phyloP scores from a whole-genome alignment of 2,113 vertebrate species.

The Ciconia stormi region DNA sequence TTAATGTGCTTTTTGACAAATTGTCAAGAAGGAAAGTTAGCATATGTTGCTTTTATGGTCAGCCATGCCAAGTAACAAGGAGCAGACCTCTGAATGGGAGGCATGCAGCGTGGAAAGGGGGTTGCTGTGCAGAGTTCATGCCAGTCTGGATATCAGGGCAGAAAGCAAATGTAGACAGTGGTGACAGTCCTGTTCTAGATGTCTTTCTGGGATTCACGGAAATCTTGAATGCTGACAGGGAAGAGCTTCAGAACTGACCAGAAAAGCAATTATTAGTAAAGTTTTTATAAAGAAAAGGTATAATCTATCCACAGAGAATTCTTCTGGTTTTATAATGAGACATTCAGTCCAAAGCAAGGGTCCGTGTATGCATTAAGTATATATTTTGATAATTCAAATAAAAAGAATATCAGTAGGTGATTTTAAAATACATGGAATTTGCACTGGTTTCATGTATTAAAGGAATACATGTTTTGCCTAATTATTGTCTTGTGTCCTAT shows the following conservation, averaged over 20 bases:
- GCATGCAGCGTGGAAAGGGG: not conserved
- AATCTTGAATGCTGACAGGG: not conserved
- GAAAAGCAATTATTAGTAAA: not conserved
- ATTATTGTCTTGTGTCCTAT: not conserved
- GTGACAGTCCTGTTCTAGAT: not conserved
- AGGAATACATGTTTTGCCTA: not conserved
- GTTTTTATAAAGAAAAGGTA: not conserved
- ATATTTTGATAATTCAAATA: not conserved
- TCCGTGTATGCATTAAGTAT: no score
- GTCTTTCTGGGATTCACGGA: not conserved
- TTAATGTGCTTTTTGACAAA: conserved; percentile 72
- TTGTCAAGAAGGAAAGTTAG: conserved; percentile 40
- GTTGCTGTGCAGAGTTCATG: not conserved
- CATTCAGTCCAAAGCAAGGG: not conserved
- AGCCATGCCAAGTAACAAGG: not conserved
- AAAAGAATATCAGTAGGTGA: not conserved
- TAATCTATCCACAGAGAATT: not conserved
- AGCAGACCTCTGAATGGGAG: not conserved
- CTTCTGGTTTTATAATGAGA: not conserved
- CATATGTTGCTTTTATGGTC: conserved; percentile 37
- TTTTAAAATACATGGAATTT: not conserved
- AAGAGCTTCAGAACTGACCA: not conserved
- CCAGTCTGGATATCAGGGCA: not conserved
- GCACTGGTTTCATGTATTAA: not conserved
- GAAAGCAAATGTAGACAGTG: not conserved